phyloP scores from a whole-genome alignment of 2,797 vertebrate species.

The Notolepis coatsorum region DNA sequence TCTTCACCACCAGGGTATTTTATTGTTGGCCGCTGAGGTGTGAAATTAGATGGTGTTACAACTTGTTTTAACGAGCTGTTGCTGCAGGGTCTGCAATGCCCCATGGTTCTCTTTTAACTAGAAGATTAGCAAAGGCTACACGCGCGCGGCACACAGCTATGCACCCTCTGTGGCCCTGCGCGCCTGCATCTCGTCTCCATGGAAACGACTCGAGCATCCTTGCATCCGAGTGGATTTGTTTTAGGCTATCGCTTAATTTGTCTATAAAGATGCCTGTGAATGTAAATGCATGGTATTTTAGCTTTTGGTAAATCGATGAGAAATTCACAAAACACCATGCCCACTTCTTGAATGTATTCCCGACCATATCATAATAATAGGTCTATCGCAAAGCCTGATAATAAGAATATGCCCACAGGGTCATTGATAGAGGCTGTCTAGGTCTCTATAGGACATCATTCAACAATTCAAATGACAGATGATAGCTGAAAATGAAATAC shows the following conservation, averaged over 20 bases:
- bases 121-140: background rate
- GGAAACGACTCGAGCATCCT: conserved; percentile 72
- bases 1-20: too few species aligned
- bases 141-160: background rate
- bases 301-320: background rate
- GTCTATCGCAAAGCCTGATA: background rate
- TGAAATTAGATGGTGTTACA: too few species aligned
- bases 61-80: too few species aligned
- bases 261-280: too few species aligned
- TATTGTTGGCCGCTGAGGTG: too few species aligned
- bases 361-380: background rate
- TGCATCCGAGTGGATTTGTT: conserved; percentile 33
- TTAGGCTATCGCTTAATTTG: too few species aligned
- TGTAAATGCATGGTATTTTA: background rate
- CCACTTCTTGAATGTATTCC: background rate
- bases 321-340: too few species aligned
- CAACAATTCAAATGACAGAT: too few species aligned
- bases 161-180: conserved; percentile 39
- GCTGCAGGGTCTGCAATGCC: background rate
- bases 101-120: conserved; percentile 17
- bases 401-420: background rate
- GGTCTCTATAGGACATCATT: too few species aligned
- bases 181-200: conserved; percentile 76
- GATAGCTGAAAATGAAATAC: too few species aligned
- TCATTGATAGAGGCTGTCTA: too few species aligned